These are phyloP conservation scores for Ictalurus punctatus DNA, from an alignment of 2,113 vertebrate species.

Conservation along the genomic window DNA sequence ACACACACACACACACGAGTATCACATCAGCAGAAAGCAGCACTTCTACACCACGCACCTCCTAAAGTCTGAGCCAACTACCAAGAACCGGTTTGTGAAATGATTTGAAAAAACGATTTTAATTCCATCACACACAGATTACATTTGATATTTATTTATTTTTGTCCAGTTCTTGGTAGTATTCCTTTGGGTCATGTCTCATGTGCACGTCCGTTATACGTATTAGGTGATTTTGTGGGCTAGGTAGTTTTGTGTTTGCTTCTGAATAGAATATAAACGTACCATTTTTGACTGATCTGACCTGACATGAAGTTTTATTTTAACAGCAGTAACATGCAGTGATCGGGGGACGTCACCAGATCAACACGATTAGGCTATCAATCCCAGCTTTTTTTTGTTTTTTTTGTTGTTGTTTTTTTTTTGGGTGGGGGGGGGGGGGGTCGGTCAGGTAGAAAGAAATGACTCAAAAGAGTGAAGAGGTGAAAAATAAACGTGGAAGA, in stretches of 20 bases:
- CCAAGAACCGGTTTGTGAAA: not conserved
- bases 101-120: not conserved
- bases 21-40: not conserved
- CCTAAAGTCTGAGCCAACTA: not conserved
- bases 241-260: not conserved
- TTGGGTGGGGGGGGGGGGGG: no score
- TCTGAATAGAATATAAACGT: not conserved
- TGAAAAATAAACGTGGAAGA: conserved; percentile 15
- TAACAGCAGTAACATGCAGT: conserved; percentile 36
- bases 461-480: not conserved
- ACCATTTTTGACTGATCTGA: not conserved
- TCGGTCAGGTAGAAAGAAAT: not conserved
- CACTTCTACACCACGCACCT: not conserved
- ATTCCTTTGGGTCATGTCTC: not conserved
- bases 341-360: conserved; percentile 22
- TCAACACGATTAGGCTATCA: not conserved
- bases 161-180: not conserved
- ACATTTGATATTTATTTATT: no score
- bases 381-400: not conserved
- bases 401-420: no score
- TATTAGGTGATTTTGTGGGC: not conserved
- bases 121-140: not conserved
- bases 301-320: not conserved
- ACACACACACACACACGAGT: not conserved
- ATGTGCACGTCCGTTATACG: not conserved